Base-by-base conservation (phyloP, 2,797 vertebrate species). In the Pseudochirops corinnae region DNA sequence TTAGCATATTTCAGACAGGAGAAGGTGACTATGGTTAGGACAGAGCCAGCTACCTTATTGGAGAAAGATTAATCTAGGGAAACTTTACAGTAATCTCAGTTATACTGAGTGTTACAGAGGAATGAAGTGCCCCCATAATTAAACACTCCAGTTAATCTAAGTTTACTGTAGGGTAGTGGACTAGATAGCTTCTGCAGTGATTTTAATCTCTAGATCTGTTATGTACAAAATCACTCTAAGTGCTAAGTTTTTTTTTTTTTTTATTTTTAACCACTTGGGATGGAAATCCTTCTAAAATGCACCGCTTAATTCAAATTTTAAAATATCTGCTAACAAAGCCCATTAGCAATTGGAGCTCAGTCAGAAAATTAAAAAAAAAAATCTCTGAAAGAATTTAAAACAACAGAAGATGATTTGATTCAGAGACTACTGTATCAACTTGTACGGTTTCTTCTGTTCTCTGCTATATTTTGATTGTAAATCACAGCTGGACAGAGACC, bases 401-500 rank as follows among this genome's bases (percentile, higher is more conserved):
- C 74, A 87, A 87, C 39, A 87, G 39, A 87, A 87, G 39, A 87
- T 46, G 74, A 87, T 87, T 50, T 87, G 39, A 87, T 87, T 46
- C 39, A 87, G 3, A 87, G 74, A 46, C 74, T 87, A 24, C 74
- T 87, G 9, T 87, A 87, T 87, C 1, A 3, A 87, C 74, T 87
- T 87, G 39, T 50, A 87, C 24, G 18, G 24, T 46, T 87, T 87
- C 74, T 87, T 87, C 39, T 10, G 1, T 87, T 87, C 39, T 87
- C 74, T 26, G 21, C 74, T 87, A 87, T 87, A 87, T 87, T 87
- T 87, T 87, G 74, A 87, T 87, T 87, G 39, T 87, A 87, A 46
- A 28, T 50, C 74, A 50, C 24, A 7, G 21, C 74, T 46, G 74
- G 39, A 87, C 74, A 87, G 74, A 87, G 74, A 87, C 74, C 39